These are phyloP conservation scores for Eledone cirrhosa DNA, from an alignment of 2,888 invertebrate species.

Conservation along the genomic window DNA sequence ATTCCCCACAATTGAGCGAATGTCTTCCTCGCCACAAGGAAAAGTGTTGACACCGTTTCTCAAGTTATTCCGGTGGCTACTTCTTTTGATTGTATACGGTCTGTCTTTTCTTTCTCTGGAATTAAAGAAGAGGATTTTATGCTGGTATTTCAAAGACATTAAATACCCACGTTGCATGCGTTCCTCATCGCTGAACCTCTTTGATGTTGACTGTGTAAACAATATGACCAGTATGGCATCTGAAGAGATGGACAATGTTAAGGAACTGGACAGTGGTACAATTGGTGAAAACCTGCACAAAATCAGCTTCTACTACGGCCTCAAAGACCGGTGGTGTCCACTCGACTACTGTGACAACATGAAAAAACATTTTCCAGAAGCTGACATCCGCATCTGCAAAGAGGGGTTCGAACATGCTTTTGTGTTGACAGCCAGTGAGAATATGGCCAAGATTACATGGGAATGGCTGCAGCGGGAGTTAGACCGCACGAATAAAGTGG, in stretches of 20 bases:
- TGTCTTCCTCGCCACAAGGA: slow-evolving; percentile 81
- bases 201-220: slow-evolving; percentile 57
- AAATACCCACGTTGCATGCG: slow-evolving; percentile 55
- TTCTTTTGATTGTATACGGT: slow-evolving; percentile 52
- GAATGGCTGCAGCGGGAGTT: slow-evolving; percentile 40
- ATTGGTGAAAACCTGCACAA: slow-evolving; percentile 73
- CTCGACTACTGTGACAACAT: slow-evolving; percentile 76
- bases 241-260: slow-evolving; percentile 80
- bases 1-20: slow-evolving; percentile 87
- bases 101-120: slow-evolving; percentile 54
- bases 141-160: slow-evolving; percentile 54
- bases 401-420: slow-evolving; percentile 80
- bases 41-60: slow-evolving; percentile 74
- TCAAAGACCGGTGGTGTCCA: slow-evolving; percentile 86
- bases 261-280: slow-evolving; percentile 74
- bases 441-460: slow-evolving; percentile 62
- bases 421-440: slow-evolving; percentile 72
- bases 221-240: slow-evolving; percentile 58
- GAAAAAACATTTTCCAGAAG: slow-evolving; percentile 71
- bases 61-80: slow-evolving; percentile 66
- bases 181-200: slow-evolving; percentile 58
- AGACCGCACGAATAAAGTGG: too few relatives aligned
- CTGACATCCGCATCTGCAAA: slow-evolving; percentile 74
- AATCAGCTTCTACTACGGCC: slow-evolving; percentile 83
- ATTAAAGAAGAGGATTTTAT: slow-evolving; percentile 50